Conservation (phyloP, 1,140 invertebrate species). For the Magallana angulata region DNA sequence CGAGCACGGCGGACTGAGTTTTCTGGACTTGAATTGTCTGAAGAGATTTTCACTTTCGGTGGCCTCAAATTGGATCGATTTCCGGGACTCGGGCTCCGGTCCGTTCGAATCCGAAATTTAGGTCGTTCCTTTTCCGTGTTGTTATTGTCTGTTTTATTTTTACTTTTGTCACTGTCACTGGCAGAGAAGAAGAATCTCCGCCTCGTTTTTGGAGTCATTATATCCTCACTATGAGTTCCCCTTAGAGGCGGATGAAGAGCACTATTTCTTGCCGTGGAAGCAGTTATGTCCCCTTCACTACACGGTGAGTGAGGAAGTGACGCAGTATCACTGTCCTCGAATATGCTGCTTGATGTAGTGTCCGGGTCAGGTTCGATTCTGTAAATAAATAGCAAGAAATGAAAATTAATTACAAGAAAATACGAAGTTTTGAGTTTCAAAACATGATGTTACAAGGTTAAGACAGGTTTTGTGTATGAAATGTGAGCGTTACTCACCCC, state of each 20-base stretch:
- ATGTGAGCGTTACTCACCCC: conserved; percentile 69
- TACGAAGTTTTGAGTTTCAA: no score
- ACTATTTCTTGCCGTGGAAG: conserved; percentile 35
- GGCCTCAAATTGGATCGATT: conserved; percentile 47
- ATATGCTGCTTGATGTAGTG: conserved; percentile 70
- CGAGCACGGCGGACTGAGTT: conserved; percentile 53
- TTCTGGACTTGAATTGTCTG: conserved; percentile 59
- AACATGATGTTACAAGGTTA: no score
- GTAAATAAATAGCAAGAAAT: conserved; percentile 47
- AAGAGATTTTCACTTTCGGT: conserved; percentile 59
- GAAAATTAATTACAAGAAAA: not conserved
- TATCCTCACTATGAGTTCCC: conserved; percentile 64
- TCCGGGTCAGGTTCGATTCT: conserved; percentile 74
- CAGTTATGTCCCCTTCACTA: conserved; percentile 63
- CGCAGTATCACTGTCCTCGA: conserved; percentile 64
- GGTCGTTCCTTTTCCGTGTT: conserved; percentile 48
- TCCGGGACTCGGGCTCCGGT: conserved; percentile 52
- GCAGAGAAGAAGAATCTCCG: conserved; percentile 48
- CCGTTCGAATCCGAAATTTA: conserved; percentile 47
- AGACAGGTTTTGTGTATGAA: no score
- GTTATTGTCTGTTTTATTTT: conserved; percentile 43
- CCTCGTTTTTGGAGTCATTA: conserved; percentile 57
- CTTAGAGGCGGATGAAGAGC: conserved; percentile 56
- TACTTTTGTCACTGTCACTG: conserved; percentile 48
- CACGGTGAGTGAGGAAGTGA: conserved; percentile 67